Base-by-base conservation (phyloP, 2,113 vertebrate species). In the Chrysemys picta region DNA sequence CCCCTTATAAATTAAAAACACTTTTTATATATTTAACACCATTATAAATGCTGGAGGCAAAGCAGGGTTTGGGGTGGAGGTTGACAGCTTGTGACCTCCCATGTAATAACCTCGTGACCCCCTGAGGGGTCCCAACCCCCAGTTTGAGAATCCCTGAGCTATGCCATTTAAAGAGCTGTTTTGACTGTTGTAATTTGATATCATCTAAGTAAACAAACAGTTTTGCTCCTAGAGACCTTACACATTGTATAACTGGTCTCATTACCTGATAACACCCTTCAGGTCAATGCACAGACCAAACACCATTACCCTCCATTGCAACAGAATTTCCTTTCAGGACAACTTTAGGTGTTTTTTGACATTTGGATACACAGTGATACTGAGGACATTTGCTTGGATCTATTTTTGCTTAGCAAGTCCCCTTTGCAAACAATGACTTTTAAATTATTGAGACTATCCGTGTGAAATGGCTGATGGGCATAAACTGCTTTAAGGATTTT, bases 401-500 rank as follows among this genome's bases (percentile, higher is more conserved):
- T 87, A 47, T 75, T 93, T 95, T 96, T 88, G 85, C 85, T 94
- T 57, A 65, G 49, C 91, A 95, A 89, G 56, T 24, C 19, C 13
- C 57, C n/a, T 80, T 72, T 89, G 50, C 88, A 91, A 86, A 95
- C 87, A 93, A 90, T 22, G 38, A 13, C 22, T 89, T 93, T 93
- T 91, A 95, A 95, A 92, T 94, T 69, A 79, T 79, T 79, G 88
- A 88, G 83, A 65, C 83, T 78, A 80, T 24, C 80, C 56, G 27
- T 5, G 35, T 78, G 92, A 91, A 75, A 82, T 38, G 56, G 81
- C 94, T 86, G 80, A 83, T 31, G 45, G 95, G 84, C 88, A 96
- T 87, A 95, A 96, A 94, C 69, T 87, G 78, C 90, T 95, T 93
- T 93, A 95, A 97, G 94, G 93, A 93, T 91, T 95, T 96, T 89